Evolutionary conservation across 1,140 invertebrate genomes (phyloP), one percentile per base, ranked within the genome.

Genomic region (Agraylea sexmaculata): DNA sequence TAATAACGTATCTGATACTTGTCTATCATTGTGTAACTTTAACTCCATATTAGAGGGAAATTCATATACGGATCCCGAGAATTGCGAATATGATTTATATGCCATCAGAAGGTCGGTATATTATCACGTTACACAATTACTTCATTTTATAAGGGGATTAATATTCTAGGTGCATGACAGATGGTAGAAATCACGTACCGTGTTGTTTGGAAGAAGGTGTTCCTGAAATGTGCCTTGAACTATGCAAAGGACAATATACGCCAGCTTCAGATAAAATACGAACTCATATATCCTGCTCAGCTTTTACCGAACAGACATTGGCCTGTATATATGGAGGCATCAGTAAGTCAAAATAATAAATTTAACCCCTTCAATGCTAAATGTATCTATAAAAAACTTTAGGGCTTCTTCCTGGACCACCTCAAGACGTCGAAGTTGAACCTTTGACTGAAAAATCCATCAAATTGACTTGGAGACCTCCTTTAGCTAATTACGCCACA

Each of bases 201-300:
- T 87, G 84, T 57, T 87, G 85, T 53, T 71, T 80, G 12, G 71
- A 79, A 43, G 81, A 86, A 57, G 69, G 75, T 34, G 78, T 87
- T 13, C 84, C 84, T 0, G 80, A 85, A 57, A 75, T 86, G 37
- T 87, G 85, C 55, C 82, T 84, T 53, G 82, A 87, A 49, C 79
- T 87, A 34, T 88, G 85, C 53, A 60, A 78, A n/a, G 85, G 85
- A 21, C 80, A 86, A 51, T 87, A 85, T 56, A 83, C 80, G 0
- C 71, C 80, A 0, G 81, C 83, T n/a, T 85, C 82, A 0, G 80
- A 85, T 55, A 80, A 79, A 43, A 77, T 87, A 13, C 80, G 83
- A 58, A 82, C 83, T 2, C 82, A 87, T 47, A 83, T 84, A 53
- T 84, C 81, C 1, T 88, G 84, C 55, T 77, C 82, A 1, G 72